Percentiles rank a stretch among this genome's conserved stretches.
Evolutionary conservation across 2,888 invertebrate genomes (phyloP).

Genomic region (Acanthoscelides obtectus): DNA sequence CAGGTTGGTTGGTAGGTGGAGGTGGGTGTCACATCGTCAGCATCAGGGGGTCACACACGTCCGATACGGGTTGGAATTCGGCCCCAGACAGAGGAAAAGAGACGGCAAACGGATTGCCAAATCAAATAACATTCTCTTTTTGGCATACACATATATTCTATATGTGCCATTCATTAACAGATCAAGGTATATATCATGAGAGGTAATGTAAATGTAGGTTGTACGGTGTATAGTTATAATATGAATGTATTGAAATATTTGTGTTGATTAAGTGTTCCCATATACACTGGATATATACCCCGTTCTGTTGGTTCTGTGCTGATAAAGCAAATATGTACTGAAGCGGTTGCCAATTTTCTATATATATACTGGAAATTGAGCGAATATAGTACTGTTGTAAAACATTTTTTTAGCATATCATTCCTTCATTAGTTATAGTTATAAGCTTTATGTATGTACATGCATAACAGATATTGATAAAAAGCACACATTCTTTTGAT

Average conservation of each 20-base stretch:
- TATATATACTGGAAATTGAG: neutral
- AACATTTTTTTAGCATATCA: neutral
- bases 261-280: neutral
- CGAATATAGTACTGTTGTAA: neutral
- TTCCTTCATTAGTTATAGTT: neutral
- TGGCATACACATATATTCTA: conserved; percentile 31
- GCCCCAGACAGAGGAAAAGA: conserved; percentile 55
- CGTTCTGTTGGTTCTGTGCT: neutral
- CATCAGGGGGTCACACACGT: neutral
- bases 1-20: no score
- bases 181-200: conserved; percentile 40
- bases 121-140: conserved; percentile 50
- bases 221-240: neutral
- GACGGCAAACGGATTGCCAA: conserved; percentile 61
- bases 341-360: neutral
- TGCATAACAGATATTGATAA: no score
- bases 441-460: no score
- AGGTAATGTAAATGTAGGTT: conserved; percentile 23
- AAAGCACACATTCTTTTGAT: no score
- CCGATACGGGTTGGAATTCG: neutral
- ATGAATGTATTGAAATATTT: neutral
- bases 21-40: neutral
- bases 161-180: conserved; percentile 41
- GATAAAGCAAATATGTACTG: neutral
- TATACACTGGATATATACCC: neutral